Conservation (phyloP, 2,797 vertebrate species). For the Sphenopsis melanotis region DNA sequence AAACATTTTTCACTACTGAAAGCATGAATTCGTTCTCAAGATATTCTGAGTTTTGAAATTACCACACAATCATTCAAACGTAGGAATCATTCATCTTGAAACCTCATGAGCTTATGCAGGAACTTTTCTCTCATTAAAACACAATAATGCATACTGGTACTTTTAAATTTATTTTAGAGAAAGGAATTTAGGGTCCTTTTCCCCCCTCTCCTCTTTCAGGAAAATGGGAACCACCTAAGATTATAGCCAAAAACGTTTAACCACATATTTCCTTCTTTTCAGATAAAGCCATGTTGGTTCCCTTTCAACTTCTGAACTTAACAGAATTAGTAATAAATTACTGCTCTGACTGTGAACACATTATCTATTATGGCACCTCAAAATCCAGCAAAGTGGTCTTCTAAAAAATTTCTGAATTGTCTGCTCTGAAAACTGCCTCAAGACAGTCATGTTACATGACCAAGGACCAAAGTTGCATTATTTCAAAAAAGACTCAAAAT, state of each 20-base stretch:
- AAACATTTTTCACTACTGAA: neutral
- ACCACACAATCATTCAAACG: neutral
- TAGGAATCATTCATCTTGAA: neutral
- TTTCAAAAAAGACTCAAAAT: neutral
- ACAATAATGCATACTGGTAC: neutral
- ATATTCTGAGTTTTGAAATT: neutral
- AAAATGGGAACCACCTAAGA: conserved; percentile 78
- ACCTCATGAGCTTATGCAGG: neutral
- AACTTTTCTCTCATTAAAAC: conserved; percentile 23
- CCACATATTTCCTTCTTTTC: conserved; percentile 91
- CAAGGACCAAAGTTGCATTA: neutral
- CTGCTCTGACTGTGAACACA: neutral
- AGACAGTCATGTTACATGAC: neutral
- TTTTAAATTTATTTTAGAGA: conserved; percentile 23
- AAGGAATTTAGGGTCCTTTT: conserved; percentile 31
- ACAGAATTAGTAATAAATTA: conserved; percentile 42
- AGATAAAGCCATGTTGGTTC: conserved; percentile 66
- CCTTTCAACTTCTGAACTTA: conserved; percentile 35
- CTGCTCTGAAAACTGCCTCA: neutral
- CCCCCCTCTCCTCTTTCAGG: conserved; percentile 54
- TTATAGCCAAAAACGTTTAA: conserved; percentile 82
- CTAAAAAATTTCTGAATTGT: neutral
- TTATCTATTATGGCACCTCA: neutral
- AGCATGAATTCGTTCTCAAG: neutral
- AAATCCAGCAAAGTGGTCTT: neutral